Evolutionary conservation across 2,113 vertebrate genomes (phyloP).

Genomic region (Alligator mississippiensis): DNA sequence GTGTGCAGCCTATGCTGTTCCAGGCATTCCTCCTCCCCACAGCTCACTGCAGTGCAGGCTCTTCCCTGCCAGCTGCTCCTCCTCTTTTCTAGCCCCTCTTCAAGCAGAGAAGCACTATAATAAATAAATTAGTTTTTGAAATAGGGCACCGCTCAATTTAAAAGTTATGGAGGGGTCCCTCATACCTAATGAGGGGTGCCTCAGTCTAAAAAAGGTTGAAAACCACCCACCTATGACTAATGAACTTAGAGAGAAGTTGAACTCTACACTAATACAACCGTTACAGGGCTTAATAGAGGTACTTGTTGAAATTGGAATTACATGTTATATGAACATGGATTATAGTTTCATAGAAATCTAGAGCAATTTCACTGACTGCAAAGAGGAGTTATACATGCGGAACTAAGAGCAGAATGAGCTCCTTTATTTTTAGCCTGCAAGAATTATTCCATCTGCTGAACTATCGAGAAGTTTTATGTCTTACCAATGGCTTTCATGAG

Average conservation of each 20-base stretch:
- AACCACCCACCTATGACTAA: not conserved
- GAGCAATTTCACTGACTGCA: not conserved
- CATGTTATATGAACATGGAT: not conserved
- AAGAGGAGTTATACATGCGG: not conserved
- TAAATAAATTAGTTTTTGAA: no score
- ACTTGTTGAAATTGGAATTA: not conserved
- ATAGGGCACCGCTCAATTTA: no score
- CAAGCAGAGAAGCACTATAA: no score
- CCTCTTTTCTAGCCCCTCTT: no score
- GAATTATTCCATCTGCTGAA: not conserved
- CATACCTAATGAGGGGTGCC: no score
- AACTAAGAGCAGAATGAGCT: not conserved
- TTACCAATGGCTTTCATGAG: slow-evolving; percentile 89
- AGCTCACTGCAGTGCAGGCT: no score
- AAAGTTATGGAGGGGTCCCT: no score
- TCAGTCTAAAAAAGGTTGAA: no score
- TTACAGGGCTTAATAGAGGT: not conserved
- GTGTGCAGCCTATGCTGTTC: no score
- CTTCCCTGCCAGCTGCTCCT: no score
- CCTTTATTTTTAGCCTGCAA: not conserved
- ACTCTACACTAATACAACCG: not conserved
- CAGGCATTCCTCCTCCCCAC: no score
- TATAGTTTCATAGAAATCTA: not conserved
- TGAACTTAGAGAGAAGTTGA: not conserved
- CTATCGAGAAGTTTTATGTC: not conserved